A percentile compares a stretch with the other conserved stretches of the same genome.
phyloP scores from a whole-genome alignment of 2,797 vertebrate species.

The Cyprinodon diabolis region DNA sequence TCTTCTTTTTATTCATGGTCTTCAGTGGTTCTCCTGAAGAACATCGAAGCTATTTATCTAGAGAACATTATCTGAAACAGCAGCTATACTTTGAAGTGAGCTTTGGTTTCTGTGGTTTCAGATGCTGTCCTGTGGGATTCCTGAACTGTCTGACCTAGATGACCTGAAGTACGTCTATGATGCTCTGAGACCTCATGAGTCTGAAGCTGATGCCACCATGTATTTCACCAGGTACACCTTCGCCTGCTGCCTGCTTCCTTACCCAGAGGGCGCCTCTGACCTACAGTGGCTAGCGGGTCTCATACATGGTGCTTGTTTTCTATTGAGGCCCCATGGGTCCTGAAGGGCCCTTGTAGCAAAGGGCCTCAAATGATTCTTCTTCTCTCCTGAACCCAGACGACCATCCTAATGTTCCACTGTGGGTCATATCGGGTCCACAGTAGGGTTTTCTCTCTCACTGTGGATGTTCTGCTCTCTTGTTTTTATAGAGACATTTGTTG shows the following conservation, averaged over 20 bases:
- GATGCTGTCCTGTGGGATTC: constrained; percentile 98
- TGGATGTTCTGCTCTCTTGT: too few relatives aligned
- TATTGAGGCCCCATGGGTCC: not conserved
- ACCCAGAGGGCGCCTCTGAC: not conserved
- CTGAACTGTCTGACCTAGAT: constrained; percentile 91
- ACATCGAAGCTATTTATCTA: not conserved
- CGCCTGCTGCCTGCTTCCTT: not conserved
- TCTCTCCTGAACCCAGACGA: too few relatives aligned
- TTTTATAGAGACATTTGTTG: too few relatives aligned
- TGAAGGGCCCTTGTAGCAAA: not conserved
- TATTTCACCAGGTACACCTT: constrained; percentile 91
- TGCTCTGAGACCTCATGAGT: constrained; percentile 92
- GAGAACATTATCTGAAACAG: not conserved
- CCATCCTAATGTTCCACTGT: too few relatives aligned
- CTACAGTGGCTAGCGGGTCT: not conserved
- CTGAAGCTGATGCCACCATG: constrained; percentile 93
- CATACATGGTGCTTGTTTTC: not conserved
- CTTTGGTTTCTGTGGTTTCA: constrained; percentile 46
- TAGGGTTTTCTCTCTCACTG: too few relatives aligned
- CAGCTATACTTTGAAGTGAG: not conserved
- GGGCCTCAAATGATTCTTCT: too few relatives aligned
- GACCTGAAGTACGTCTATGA: constrained; percentile 96
- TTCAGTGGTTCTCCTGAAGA: too few relatives aligned
- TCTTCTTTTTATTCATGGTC: too few relatives aligned
- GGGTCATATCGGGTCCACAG: too few relatives aligned